Evolutionary conservation across 2,888 invertebrate species (phyloP).

Genomic region (Rugalucina vietnamica): DNA sequence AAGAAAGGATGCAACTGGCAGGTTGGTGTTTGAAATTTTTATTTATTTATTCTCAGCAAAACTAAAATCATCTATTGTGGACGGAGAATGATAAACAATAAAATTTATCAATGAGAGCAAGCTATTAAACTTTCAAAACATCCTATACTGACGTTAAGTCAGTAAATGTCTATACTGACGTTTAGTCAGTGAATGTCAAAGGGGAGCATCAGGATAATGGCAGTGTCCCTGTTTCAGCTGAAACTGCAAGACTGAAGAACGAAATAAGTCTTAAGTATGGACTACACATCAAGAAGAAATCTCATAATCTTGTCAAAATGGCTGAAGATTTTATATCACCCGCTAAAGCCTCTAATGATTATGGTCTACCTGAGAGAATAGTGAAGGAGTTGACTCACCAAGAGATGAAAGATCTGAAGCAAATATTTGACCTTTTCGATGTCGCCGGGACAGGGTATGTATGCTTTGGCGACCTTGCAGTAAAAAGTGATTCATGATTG

Average conservation of each 20-base stretch:
- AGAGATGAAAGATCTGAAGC: constrained; percentile 73
- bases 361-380: constrained; percentile 68
- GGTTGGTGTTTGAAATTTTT: too few relatives aligned
- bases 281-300: constrained; percentile 47
- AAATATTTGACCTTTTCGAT: constrained; percentile 75
- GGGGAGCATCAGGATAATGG: too few relatives aligned
- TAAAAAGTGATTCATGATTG: too few relatives aligned
- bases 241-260: constrained; percentile 58
- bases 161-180: too few relatives aligned
- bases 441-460: constrained; percentile 73
- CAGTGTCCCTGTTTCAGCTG: constrained; percentile 47
- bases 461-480: too few relatives aligned
- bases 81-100: too few relatives aligned
- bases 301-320: constrained; percentile 60
- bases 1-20: constrained; percentile 45
- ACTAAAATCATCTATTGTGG: too few relatives aligned
- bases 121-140: too few relatives aligned
- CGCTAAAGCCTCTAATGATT: constrained; percentile 51
- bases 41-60: too few relatives aligned
- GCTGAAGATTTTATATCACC: constrained; percentile 66
- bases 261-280: constrained; percentile 64
- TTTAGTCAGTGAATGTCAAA: too few relatives aligned
- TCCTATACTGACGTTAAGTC: too few relatives aligned
- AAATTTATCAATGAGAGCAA: too few relatives aligned
- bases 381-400: constrained; percentile 65